These are phyloP conservation scores for Herminia tarsipennalis DNA, from an alignment of 2,888 invertebrate species.

Conservation along the genomic window DNA sequence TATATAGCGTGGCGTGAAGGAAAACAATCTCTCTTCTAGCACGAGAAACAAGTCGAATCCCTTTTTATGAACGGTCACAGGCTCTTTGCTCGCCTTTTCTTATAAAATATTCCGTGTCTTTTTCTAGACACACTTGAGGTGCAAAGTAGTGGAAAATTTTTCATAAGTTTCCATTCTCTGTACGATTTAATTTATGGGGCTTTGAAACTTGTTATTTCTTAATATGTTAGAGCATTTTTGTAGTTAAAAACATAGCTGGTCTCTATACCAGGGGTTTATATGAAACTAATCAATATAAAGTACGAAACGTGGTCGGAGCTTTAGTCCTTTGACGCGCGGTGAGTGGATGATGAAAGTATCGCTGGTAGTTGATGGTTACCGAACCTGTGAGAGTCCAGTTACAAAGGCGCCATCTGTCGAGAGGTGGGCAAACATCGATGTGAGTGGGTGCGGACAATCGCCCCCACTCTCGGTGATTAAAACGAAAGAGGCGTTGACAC, in stretches of 20 bases:
- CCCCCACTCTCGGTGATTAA: conserved; percentile 83
- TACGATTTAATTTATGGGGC: conserved; percentile 21
- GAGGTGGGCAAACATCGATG: conserved; percentile 76
- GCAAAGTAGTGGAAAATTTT: conserved; percentile 52
- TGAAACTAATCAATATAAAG: conserved; percentile 50
- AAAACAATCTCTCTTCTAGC: conserved; percentile 74
- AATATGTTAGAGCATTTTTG: background rate
- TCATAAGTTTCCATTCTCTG: conserved; percentile 47
- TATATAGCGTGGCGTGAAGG: conserved; percentile 66
- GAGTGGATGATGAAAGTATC: conserved; percentile 73
- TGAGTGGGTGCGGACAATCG: conserved; percentile 76
- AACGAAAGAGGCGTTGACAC: conserved; percentile 81
- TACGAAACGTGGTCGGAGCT: conserved; percentile 38
- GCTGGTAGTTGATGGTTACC: conserved; percentile 62
- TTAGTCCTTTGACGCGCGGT: conserved; percentile 55
- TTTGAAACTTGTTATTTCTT: conserved; percentile 4
- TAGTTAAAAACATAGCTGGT: too few species aligned
- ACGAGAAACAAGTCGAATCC: conserved; percentile 73
- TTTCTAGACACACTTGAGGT: conserved; percentile 54
- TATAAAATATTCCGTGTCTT: conserved; percentile 61
- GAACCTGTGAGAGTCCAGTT: conserved; percentile 67
- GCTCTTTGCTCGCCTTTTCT: conserved; percentile 56
- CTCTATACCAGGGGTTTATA: too few species aligned
- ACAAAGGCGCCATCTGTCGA: conserved; percentile 77
- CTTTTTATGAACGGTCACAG: conserved; percentile 73